A percentile compares a stretch with the other conserved stretches of the same genome.
These are phyloP conservation scores for Biston stratarius DNA, from an alignment of 2,888 invertebrate species.

Conservation along the genomic window DNA sequence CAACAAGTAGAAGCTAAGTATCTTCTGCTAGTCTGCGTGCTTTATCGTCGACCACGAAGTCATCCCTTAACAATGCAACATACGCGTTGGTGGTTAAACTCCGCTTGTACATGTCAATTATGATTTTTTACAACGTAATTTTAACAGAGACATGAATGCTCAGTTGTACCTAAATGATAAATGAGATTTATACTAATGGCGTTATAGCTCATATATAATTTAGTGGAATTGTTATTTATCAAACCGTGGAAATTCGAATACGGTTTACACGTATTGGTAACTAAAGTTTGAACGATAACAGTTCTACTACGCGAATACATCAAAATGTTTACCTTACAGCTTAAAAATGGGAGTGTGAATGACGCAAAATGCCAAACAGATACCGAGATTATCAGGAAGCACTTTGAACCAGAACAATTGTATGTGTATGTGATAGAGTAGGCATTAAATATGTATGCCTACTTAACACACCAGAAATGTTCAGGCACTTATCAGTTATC, in stretches of 20 bases:
- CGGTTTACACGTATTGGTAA: constrained; percentile 7
- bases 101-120: too few species aligned
- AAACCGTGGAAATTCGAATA: background rate
- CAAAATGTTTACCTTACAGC: constrained; percentile 56
- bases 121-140: too few species aligned
- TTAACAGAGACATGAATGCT: too few species aligned
- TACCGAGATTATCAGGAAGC: constrained; percentile 52
- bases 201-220: too few species aligned
- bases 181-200: too few species aligned
- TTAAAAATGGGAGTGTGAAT: constrained; percentile 49
- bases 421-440: background rate
- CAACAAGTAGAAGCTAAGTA: too few species aligned
- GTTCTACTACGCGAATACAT: constrained; percentile 33
- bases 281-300: constrained; percentile 37
- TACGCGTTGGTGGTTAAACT: too few species aligned
- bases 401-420: constrained; percentile 59
- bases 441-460: constrained; percentile 1
- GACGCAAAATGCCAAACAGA: constrained; percentile 57
- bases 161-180: too few species aligned
- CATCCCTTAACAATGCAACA: too few species aligned
- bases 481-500: background rate
- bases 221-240: too few species aligned
- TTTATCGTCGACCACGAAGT: too few species aligned
- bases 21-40: too few species aligned
- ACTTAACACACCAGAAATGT: background rate